These are phyloP conservation scores for Doryteuthis pealeii DNA, from an alignment of 1,140 invertebrate genomes.

Conservation along the genomic window DNA sequence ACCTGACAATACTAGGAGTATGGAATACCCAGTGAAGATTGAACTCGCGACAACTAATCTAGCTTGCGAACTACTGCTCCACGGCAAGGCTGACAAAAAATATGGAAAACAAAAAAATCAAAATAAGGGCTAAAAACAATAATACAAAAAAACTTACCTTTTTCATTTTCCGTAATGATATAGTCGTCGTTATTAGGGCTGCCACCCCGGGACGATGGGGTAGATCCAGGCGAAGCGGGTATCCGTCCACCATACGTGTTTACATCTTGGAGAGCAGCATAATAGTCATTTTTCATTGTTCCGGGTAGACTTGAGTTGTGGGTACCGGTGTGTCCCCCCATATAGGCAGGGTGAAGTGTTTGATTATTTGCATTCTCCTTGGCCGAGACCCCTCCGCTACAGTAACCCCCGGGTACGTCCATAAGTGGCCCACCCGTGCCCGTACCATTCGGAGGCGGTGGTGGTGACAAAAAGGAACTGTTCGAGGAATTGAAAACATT, in stretches of 20 bases:
- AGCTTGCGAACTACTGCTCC: too few relatives aligned
- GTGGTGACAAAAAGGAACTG: neutral
- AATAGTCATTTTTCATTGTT: slow-evolving; percentile 2
- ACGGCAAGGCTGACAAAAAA: too few relatives aligned
- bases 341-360: neutral
- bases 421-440: neutral
- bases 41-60: too few relatives aligned
- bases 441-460: neutral
- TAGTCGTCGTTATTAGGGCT: neutral
- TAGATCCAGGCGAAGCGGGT: slow-evolving; percentile 2
- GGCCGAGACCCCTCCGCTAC: neutral
- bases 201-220: neutral
- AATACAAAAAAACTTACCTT: neutral
- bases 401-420: neutral
- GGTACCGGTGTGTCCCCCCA: neutral
- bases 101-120: too few relatives aligned
- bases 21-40: too few relatives aligned
- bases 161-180: neutral
- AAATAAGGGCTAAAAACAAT: too few relatives aligned
- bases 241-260: neutral
- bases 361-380: neutral
- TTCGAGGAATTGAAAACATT: slow-evolving; percentile 1
- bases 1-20: too few relatives aligned
- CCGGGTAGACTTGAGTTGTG: neutral
- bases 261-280: slow-evolving; percentile 4